A percentile compares a stretch with the other conserved stretches of the same genome.
These are phyloP conservation scores for Albula glossodonta DNA, from an alignment of 2,113 vertebrate species.

Conservation along the genomic window DNA sequence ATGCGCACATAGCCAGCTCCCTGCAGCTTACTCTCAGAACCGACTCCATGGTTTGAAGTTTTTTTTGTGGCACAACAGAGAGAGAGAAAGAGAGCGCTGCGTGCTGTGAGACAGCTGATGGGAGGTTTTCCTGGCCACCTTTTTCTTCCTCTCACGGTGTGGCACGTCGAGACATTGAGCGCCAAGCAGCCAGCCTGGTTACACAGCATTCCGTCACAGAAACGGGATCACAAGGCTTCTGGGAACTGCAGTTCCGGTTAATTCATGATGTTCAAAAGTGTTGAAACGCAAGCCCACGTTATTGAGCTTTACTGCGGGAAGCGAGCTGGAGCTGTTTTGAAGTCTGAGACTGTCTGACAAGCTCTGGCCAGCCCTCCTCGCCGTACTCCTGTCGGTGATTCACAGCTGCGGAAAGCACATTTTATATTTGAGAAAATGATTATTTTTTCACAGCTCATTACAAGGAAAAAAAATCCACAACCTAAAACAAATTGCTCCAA, in stretches of 20 bases:
- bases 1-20: background rate
- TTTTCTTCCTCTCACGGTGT: background rate
- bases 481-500: background rate
- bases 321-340: background rate
- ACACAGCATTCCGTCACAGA: background rate
- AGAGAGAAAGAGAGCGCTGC: background rate
- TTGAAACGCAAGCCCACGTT: background rate
- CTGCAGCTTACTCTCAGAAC: background rate
- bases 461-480: background rate
- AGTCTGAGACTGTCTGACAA: background rate
- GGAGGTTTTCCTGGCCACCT: background rate
- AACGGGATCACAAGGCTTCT: background rate
- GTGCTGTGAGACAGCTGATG: background rate
- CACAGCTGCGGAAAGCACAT: background rate
- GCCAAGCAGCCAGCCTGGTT: background rate
- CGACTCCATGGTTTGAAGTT: background rate
- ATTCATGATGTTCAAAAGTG: background rate
- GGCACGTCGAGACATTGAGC: too few relatives aligned
- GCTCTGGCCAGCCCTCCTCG: background rate
- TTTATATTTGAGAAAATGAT: background rate
- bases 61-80: background rate
- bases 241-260: background rate
- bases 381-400: background rate
- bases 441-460: background rate
- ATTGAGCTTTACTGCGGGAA: background rate